Percentiles rank a stretch among this genome's conserved stretches.
Evolutionary conservation across 2,113 vertebrate species (phyloP).

Genomic region (Epinephelus cyanopodus): DNA sequence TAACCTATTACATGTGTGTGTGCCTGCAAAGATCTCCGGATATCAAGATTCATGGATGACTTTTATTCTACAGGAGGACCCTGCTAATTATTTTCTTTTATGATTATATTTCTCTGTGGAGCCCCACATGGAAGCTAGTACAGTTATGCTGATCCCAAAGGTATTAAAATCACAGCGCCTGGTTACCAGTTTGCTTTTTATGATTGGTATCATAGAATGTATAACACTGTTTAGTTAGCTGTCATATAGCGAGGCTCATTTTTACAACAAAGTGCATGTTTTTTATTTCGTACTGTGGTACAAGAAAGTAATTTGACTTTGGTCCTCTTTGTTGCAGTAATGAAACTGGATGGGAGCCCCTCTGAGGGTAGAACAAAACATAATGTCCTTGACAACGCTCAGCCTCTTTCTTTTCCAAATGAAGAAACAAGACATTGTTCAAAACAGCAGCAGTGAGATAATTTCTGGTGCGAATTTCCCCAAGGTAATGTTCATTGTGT

Average conservation of each 20-base stretch:
- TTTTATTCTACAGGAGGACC: slow-evolving; percentile 56
- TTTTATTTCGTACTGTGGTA: slow-evolving; percentile 14
- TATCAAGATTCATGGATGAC: slow-evolving; percentile 44
- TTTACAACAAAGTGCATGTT: slow-evolving; percentile 33
- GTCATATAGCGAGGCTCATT: neutral
- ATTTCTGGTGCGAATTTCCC: slow-evolving; percentile 64
- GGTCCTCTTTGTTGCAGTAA: slow-evolving; percentile 30
- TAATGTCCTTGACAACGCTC: slow-evolving; percentile 48
- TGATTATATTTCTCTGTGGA: slow-evolving; percentile 48
- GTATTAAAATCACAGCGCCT: slow-evolving; percentile 61
- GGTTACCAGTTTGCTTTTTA: slow-evolving; percentile 62
- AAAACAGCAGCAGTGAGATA: slow-evolving; percentile 56
- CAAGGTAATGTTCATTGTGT: slow-evolving; percentile 77
- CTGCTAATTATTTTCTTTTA: slow-evolving; percentile 71
- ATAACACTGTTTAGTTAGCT: slow-evolving; percentile 56
- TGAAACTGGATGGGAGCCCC: slow-evolving; percentile 43
- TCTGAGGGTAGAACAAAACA: slow-evolving; percentile 37
- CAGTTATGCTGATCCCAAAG: slow-evolving; percentile 59
- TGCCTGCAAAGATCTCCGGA: slow-evolving; percentile 8
- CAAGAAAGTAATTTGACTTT: slow-evolving; percentile 40
- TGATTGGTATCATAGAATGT: slow-evolving; percentile 36
- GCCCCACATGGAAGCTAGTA: slow-evolving; percentile 29
- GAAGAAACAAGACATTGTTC: slow-evolving; percentile 51
- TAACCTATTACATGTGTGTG: neutral
- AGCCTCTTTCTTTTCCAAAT: slow-evolving; percentile 33